Evolutionary conservation across 2,888 invertebrate genomes (phyloP).

Genomic region (Hirtodrosophila cameraria): DNA sequence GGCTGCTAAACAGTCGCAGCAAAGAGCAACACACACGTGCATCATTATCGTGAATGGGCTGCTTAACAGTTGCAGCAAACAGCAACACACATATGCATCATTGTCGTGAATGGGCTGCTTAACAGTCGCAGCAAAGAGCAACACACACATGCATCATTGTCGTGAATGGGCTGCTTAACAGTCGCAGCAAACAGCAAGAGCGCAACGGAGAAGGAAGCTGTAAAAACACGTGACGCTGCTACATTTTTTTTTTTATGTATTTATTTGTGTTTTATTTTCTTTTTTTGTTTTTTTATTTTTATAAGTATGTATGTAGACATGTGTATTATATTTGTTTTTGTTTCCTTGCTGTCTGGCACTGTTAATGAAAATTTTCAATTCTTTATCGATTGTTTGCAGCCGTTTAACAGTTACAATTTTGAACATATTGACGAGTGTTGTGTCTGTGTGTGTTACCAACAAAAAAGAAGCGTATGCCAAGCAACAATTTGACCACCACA

Average conservation of each 20-base stretch:
- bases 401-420: conserved; percentile 48
- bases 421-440: conserved; percentile 53
- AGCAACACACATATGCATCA: no score
- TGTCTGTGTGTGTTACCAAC: conserved; percentile 49
- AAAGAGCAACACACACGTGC: no score
- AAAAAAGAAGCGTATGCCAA: conserved; percentile 33
- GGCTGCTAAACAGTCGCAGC: no score
- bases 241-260: not conserved
- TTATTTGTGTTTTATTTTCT: not conserved
- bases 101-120: no score
- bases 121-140: no score
- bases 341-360: conserved; percentile 13
- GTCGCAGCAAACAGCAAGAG: no score
- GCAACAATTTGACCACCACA: conserved; percentile 15
- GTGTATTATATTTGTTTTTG: not conserved
- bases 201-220: no score
- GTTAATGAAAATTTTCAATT: conserved; percentile 19
- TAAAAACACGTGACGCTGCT: conserved; percentile 24
- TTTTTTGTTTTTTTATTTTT: conserved; percentile 1
- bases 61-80: no score
- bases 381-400: conserved; percentile 43
- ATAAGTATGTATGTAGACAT: not conserved
- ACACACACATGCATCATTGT: no score
- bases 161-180: no score
- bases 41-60: no score